Conservation (phyloP, 2,888 invertebrate genomes). For the Xestia ashworthii region DNA sequence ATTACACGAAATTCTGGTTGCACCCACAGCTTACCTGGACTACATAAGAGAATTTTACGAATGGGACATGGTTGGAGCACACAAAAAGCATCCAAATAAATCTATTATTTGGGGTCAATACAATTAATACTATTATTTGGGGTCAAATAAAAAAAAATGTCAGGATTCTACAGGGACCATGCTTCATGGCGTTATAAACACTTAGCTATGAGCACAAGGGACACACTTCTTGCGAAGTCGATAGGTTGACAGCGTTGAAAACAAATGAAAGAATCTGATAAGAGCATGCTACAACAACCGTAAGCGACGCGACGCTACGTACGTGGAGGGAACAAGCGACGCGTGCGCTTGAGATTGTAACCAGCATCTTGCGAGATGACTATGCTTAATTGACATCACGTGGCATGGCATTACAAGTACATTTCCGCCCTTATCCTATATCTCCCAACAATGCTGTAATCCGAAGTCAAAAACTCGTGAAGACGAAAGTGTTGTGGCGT, state of each 20-base stretch:
- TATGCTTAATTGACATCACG: background rate
- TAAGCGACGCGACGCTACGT: background rate
- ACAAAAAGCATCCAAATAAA: too few species aligned
- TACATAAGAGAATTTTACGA: background rate
- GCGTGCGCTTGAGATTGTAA: background rate
- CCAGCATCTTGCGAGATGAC: background rate
- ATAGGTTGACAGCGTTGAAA: background rate
- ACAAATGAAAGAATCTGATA: background rate
- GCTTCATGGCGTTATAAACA: background rate
- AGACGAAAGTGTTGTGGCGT: conserved; percentile 20
- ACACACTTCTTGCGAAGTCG: background rate
- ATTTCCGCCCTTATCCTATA: background rate
- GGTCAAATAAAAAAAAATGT: too few species aligned
- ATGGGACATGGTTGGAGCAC: background rate
- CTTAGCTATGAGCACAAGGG: background rate
- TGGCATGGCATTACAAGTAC: background rate
- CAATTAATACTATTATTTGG: too few species aligned
- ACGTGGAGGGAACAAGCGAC: background rate
- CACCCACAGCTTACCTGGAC: too few species aligned
- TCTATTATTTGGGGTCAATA: too few species aligned
- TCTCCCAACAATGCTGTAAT: background rate
- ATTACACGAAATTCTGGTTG: background rate
- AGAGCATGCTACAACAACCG: background rate
- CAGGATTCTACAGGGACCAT: too few species aligned
- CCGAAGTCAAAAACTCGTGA: conserved; percentile 18